Percentiles rank a stretch among this genome's conserved stretches.
These are phyloP conservation scores for Radopholus similis DNA, from an alignment of 1,140 invertebrate species.

Conservation along the genomic window DNA sequence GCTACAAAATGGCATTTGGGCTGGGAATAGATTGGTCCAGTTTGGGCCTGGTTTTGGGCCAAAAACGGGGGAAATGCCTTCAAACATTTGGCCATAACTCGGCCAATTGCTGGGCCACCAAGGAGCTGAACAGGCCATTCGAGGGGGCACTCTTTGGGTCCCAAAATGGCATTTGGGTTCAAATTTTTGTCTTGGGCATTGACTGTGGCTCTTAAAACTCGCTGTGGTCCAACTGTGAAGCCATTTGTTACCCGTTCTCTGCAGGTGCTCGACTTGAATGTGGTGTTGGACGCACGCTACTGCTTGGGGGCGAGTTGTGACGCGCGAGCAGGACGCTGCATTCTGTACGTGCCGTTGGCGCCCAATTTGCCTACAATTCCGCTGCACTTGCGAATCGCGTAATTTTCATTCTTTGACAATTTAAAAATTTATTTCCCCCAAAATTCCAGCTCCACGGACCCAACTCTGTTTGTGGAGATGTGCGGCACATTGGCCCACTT, in stretches of 20 bases:
- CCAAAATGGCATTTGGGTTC: conserved; percentile 18
- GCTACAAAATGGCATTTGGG: no score
- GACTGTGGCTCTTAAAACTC: no score
- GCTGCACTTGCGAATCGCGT: conserved; percentile 46
- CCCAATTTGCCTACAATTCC: conserved; percentile 48
- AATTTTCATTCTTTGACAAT: neutral
- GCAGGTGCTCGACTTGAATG: conserved; percentile 41
- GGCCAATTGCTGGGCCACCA: no score
- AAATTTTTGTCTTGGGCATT: no score
- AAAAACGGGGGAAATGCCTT: no score
- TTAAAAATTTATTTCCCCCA: no score
- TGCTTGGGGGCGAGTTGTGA: conserved; percentile 47
- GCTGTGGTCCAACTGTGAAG: no score
- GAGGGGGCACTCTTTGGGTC: no score
- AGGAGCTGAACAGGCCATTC: neutral
- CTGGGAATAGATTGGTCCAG: no score
- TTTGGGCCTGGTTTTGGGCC: no score
- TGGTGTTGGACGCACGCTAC: conserved; percentile 50
- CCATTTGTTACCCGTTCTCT: neutral
- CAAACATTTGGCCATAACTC: no score
- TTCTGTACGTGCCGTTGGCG: conserved; percentile 56
- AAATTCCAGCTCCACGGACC: conserved; percentile 33
- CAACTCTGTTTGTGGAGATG: conserved; percentile 34
- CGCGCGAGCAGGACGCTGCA: conserved; percentile 43
- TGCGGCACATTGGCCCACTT: conserved; percentile 36